Evolutionary conservation across 2,797 vertebrate genomes (phyloP).

Genomic region (Smutsia gigantea): DNA sequence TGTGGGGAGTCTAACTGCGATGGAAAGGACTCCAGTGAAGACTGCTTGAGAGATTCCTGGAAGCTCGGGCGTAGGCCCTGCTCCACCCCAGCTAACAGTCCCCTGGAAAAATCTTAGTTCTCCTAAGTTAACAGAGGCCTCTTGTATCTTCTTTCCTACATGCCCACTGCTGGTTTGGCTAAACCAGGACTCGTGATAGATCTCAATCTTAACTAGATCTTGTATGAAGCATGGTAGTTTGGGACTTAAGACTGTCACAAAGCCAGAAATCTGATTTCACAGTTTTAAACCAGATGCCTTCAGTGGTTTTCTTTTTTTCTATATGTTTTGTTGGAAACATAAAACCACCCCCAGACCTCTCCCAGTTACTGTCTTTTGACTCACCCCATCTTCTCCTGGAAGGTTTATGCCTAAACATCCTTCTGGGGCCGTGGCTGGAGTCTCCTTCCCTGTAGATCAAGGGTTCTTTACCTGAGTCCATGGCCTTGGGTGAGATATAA

Average conservation of each 20-base stretch:
- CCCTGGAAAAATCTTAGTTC: not conserved
- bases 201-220: not conserved
- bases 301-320: not conserved
- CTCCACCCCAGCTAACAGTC: accelerated
- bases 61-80: not conserved
- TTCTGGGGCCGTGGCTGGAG: not conserved
- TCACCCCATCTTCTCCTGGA: not conserved
- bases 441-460: not conserved
- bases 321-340: not conserved
- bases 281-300: not conserved
- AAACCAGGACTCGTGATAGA: not conserved
- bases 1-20: not conserved
- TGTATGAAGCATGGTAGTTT: not conserved
- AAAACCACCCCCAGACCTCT: not conserved
- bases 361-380: not conserved
- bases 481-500: not conserved
- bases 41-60: not conserved
- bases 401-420: not conserved
- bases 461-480: not conserved
- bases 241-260: not conserved
- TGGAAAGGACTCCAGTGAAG: not conserved
- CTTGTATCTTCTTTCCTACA: not conserved
- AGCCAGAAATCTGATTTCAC: not conserved
- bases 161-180: not conserved
- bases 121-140: not conserved